Conservation (phyloP, 2,797 vertebrate species). For the Hafferia zeledoni region DNA sequence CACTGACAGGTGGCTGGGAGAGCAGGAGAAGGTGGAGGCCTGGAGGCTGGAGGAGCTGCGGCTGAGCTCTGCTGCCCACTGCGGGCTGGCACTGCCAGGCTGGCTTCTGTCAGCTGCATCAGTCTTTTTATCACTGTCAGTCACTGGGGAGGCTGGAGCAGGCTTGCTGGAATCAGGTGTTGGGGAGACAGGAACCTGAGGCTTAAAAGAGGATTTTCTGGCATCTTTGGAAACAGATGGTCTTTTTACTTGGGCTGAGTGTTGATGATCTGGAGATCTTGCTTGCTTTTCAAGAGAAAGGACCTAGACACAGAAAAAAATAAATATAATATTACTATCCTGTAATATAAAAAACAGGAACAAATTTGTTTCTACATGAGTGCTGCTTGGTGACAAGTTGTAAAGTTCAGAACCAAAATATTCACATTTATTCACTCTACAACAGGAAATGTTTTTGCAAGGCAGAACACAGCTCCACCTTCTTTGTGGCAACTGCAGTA, state of each 20-base stretch:
- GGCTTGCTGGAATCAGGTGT: slow-evolving; percentile 65
- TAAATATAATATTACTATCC: not conserved
- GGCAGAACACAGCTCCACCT: not conserved
- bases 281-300: slow-evolving; percentile 81
- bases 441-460: not conserved
- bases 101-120: slow-evolving; percentile 64
- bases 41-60: slow-evolving; percentile 85
- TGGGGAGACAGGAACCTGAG: slow-evolving; percentile 66
- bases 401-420: not conserved
- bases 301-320: slow-evolving; percentile 75
- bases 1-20: slow-evolving; percentile 82
- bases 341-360: not conserved
- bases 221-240: slow-evolving; percentile 76
- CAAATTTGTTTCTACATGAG: not conserved
- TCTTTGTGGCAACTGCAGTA: not conserved
- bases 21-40: slow-evolving; percentile 76
- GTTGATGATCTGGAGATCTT: slow-evolving; percentile 77
- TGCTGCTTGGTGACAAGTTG: not conserved
- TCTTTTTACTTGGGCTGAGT: slow-evolving; percentile 84
- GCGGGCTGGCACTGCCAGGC: slow-evolving; percentile 73
- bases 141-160: slow-evolving; percentile 64
- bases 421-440: not conserved
- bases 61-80: slow-evolving; percentile 73
- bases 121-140: slow-evolving; percentile 67
- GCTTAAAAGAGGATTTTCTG: slow-evolving; percentile 71